Evolutionary conservation across 2,797 vertebrate species (phyloP).

Genomic region (Semotilus atromaculatus): DNA sequence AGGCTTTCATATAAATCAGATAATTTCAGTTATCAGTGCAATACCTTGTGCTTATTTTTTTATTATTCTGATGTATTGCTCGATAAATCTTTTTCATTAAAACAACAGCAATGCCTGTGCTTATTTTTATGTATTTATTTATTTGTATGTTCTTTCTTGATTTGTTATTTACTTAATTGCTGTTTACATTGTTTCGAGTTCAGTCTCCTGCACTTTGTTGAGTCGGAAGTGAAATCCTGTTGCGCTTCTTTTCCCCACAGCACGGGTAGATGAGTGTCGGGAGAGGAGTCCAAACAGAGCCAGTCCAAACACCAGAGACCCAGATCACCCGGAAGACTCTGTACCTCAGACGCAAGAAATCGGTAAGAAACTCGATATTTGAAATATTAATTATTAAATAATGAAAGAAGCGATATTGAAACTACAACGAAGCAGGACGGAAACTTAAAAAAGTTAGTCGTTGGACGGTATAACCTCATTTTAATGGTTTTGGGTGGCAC

Average conservation of each 20-base stretch:
- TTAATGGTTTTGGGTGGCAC: not conserved
- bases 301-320: constrained; percentile 8
- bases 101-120: not conserved
- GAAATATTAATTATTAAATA: not conserved
- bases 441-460: not conserved
- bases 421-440: not conserved
- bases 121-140: not conserved
- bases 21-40: not conserved
- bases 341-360: not conserved
- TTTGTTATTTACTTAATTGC: not conserved
- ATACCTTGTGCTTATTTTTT: no score
- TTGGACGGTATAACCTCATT: not conserved
- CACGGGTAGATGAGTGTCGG: not conserved
- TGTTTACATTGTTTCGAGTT: not conserved
- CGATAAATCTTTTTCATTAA: no score
- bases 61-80: not conserved
- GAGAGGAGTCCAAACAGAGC: constrained; percentile 11
- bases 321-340: constrained; percentile 30
- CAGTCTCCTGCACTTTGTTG: not conserved
- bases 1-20: not conserved
- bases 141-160: not conserved
- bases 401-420: not conserved
- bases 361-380: constrained; percentile 16
- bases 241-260: constrained; percentile 8
- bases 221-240: not conserved